These are phyloP conservation scores for Ectropis crepuscularia DNA, from an alignment of 2,888 invertebrate species.

Conservation along the genomic window DNA sequence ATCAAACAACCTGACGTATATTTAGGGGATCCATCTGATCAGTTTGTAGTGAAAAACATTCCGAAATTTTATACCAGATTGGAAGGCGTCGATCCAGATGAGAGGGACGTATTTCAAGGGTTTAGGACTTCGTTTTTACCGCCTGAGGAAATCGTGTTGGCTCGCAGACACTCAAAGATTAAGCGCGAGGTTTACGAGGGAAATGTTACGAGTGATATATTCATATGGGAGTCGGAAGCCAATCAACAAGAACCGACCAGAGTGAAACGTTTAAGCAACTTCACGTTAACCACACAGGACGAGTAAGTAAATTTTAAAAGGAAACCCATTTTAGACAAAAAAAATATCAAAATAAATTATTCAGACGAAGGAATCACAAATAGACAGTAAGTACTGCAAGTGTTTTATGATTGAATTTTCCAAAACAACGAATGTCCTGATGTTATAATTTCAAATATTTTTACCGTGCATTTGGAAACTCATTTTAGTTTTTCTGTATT, in stretches of 20 bases:
- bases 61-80: conserved; percentile 68
- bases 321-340: no score
- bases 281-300: conserved; percentile 59
- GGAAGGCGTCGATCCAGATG: conserved; percentile 79
- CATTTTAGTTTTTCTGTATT: no score
- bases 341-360: no score
- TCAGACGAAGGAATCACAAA: no score
- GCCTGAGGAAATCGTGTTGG: conserved; percentile 76
- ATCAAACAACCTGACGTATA: conserved; percentile 56
- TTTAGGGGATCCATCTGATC: conserved; percentile 69
- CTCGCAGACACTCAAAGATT: conserved; percentile 50
- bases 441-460: no score
- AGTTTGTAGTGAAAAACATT: conserved; percentile 66
- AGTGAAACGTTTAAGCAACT: conserved; percentile 69
- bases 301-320: conserved; percentile 57
- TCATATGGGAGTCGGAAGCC: conserved; percentile 60
- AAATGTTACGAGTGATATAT: conserved; percentile 63
- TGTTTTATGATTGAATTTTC: no score
- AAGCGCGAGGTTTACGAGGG: conserved; percentile 56
- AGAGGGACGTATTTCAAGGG: conserved; percentile 85
- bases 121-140: conserved; percentile 87
- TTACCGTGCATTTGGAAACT: no score
- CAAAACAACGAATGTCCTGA: no score
- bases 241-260: conserved; percentile 56
- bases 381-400: no score